Percentiles rank a stretch among this genome's conserved stretches.
Evolutionary conservation across 2,888 invertebrate species (phyloP).

Genomic region (Chesias legatella): DNA sequence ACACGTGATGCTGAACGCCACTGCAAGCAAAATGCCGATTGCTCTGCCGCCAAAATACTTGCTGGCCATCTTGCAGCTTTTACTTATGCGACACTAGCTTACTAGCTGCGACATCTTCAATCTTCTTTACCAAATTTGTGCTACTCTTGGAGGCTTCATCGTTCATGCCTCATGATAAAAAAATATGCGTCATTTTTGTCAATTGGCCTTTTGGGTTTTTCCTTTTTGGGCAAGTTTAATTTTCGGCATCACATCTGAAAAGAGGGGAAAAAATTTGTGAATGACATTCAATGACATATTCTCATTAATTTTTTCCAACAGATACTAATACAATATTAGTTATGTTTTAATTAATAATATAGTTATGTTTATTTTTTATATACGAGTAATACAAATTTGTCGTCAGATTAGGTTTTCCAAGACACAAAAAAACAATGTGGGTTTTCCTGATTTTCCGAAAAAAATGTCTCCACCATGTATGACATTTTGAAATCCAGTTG

Average conservation of each 20-base stretch:
- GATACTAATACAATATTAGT: no score
- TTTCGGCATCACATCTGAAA: constrained; percentile 56
- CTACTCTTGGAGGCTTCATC: constrained; percentile 49
- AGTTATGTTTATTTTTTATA: no score
- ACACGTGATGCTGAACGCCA: constrained; percentile 69
- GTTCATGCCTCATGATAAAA: constrained; percentile 47
- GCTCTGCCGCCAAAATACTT: constrained; percentile 66
- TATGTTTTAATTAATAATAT: no score
- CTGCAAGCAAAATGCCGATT: constrained; percentile 71
- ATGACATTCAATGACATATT: not conserved
- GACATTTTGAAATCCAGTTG: no score
- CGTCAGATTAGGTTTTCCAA: no score
- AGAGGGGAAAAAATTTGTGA: constrained; percentile 28
- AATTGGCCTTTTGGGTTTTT: constrained; percentile 30
- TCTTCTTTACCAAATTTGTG: constrained; percentile 55
- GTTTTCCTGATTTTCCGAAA: no score
- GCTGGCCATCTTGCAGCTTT: constrained; percentile 69
- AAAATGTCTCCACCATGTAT: no score
- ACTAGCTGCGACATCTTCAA: constrained; percentile 70
- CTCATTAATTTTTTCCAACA: no score
- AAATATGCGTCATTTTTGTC: constrained; percentile 48
- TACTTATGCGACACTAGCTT: constrained; percentile 70
- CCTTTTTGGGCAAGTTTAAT: constrained; percentile 23
- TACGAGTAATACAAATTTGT: no score
- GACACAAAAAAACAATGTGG: no score